phyloP scores from a whole-genome alignment of 2,888 invertebrate species.

The Tenthredo distinguenda region DNA sequence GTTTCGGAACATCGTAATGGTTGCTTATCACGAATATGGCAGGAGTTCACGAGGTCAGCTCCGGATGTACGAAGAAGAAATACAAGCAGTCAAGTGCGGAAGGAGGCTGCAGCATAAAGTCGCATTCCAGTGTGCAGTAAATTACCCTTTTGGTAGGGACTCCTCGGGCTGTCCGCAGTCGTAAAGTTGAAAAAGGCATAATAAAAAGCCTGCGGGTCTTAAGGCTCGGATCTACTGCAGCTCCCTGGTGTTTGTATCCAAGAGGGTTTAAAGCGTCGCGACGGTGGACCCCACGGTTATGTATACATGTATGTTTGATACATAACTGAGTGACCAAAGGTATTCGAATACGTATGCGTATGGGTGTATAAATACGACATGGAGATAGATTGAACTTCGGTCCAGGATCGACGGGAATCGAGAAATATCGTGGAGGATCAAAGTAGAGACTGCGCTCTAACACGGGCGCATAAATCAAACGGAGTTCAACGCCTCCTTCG shows the following conservation, averaged over 20 bases:
- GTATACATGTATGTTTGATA: neutral
- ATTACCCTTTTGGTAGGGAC: constrained; percentile 58
- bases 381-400: constrained; percentile 7
- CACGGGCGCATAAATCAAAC: constrained; percentile 65
- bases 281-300: neutral
- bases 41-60: neutral
- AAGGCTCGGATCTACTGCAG: constrained; percentile 8
- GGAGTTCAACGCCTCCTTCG: constrained; percentile 67
- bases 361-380: neutral
- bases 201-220: constrained; percentile 48
- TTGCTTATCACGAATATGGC: neutral
- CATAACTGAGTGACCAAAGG: neutral
- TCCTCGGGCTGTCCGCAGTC: constrained; percentile 48
- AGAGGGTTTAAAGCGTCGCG: constrained; percentile 26
- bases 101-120: constrained; percentile 17
- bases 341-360: neutral
- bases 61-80: neutral
- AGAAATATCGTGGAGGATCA: constrained; percentile 6
- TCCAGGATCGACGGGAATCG: constrained; percentile 25
- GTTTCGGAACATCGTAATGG: neutral
- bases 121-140: constrained; percentile 59
- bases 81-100: constrained; percentile 10
- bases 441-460: neutral
- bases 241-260: constrained; percentile 2
- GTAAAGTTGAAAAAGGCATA: constrained; percentile 50